Percentiles rank a stretch among this genome's conserved stretches.
phyloP scores from a whole-genome alignment of 2,113 vertebrate genomes.

The Heterochromis multidens region DNA sequence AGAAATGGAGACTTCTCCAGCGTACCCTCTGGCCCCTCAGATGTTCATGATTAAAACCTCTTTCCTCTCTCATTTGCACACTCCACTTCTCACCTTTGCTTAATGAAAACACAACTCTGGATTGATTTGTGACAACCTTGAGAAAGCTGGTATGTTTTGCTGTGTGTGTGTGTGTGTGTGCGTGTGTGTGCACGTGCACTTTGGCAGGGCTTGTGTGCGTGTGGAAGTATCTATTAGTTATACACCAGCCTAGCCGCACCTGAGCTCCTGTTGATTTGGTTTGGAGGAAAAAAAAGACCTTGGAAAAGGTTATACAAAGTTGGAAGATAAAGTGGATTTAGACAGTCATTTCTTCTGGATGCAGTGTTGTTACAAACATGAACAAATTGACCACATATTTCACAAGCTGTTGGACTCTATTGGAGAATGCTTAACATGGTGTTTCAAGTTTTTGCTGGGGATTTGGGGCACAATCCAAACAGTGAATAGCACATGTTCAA shows the following conservation, averaged over 20 bases:
- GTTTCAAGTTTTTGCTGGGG: conserved; percentile 43
- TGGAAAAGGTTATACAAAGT: conserved; percentile 47
- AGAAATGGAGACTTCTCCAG: neutral
- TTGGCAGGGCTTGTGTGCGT: neutral
- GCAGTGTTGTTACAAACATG: conserved; percentile 24
- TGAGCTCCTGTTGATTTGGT: conserved; percentile 44
- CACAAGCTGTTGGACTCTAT: conserved; percentile 43
- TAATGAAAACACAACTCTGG: conserved; percentile 50
- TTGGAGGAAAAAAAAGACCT: conserved; percentile 4
- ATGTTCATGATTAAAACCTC: conserved; percentile 55
- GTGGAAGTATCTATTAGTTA: conserved; percentile 9
- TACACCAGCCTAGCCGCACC: neutral
- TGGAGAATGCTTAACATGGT: conserved; percentile 38
- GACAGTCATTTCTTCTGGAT: conserved; percentile 31
- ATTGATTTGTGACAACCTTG: conserved; percentile 58
- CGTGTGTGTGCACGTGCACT: neutral
- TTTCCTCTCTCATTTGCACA: conserved; percentile 35
- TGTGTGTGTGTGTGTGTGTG: neutral
- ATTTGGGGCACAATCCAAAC: conserved; percentile 58
- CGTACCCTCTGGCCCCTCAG: conserved; percentile 21
- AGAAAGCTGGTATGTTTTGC: neutral
- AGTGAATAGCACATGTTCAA: conserved; percentile 53
- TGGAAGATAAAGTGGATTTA: conserved; percentile 49
- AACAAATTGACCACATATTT: conserved; percentile 50
- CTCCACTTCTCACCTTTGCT: conserved; percentile 40